Evolutionary conservation across 30 jellyfish, hydroid and myxozoan genomes (phyloP).

Genomic region (Turritopsis dohrnii): DNA sequence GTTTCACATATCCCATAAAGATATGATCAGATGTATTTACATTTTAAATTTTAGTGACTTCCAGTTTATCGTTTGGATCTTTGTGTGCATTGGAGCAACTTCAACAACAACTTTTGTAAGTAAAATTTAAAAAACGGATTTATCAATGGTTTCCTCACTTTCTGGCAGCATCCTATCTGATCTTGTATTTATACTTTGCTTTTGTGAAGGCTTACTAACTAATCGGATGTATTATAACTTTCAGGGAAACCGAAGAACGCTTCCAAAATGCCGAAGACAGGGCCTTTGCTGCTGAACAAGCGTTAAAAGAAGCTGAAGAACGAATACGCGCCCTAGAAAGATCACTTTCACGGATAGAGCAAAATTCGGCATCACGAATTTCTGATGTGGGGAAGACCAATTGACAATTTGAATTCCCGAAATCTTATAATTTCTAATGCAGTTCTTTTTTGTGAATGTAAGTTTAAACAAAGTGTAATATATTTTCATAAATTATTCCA

Average conservation of each 20-base stretch:
- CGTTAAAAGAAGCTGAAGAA: slow-evolving; percentile 55
- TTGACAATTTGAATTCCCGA: too few relatives aligned
- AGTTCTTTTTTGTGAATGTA: neutral
- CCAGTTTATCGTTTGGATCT: slow-evolving; percentile 33
- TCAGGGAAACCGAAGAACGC: slow-evolving; percentile 68
- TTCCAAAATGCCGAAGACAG: slow-evolving; percentile 60
- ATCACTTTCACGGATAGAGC: neutral
- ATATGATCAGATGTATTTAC: neutral
- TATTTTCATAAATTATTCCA: neutral
- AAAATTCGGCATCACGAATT: neutral
- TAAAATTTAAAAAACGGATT: neutral
- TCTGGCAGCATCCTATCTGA: too few relatives aligned
- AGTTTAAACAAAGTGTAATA: neutral
- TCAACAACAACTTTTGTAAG: slow-evolving; percentile 62
- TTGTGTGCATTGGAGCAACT: slow-evolving; percentile 41
- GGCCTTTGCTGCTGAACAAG: slow-evolving; percentile 57
- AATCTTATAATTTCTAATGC: neutral
- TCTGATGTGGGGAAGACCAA: neutral
- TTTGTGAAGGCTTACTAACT: neutral
- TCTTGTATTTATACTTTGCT: too few relatives aligned
- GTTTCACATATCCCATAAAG: neutral
- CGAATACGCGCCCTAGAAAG: slow-evolving; percentile 72
- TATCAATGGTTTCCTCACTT: neutral
- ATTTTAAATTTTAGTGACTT: neutral
- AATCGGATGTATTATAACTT: too few relatives aligned